These are phyloP conservation scores for Casuarius casuarius DNA, from an alignment of 2,113 vertebrate species.

Conservation along the genomic window DNA sequence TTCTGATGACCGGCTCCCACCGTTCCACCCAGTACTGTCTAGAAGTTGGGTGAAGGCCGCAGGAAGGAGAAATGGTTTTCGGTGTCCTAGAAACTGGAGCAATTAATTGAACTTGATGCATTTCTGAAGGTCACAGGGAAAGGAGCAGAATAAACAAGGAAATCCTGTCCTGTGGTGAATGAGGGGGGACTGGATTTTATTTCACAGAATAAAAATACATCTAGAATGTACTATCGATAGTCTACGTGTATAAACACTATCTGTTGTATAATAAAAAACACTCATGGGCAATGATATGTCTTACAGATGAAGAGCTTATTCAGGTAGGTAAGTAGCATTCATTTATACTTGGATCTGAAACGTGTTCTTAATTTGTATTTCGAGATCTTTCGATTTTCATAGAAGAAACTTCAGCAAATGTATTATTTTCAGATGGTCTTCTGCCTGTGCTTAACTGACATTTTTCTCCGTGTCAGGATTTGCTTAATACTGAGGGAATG, in stretches of 20 bases:
- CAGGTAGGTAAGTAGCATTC: background rate
- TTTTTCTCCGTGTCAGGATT: background rate
- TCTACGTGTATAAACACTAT: fast-evolving
- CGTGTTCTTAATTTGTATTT: background rate
- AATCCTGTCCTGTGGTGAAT: background rate
- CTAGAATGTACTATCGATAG: background rate
- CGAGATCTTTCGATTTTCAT: background rate
- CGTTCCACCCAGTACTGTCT: fast-evolving
- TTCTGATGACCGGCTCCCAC: background rate
- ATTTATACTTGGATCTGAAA: background rate
- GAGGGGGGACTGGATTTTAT: background rate
- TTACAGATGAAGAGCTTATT: background rate
- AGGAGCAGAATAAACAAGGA: background rate
- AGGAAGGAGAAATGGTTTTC: background rate
- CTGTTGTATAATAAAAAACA: background rate
- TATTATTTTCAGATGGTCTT: background rate
- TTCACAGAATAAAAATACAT: background rate
- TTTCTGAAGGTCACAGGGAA: background rate
- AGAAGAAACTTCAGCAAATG: background rate
- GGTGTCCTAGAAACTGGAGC: background rate
- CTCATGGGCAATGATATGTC: background rate
- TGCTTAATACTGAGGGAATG: background rate
- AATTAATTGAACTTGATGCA: background rate
- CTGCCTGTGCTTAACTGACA: background rate
- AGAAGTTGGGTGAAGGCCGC: background rate